Evolutionary conservation across 2,797 vertebrate genomes (phyloP), one percentile per base, ranked within the genome.

Genomic region (Rousettus madagascariensis): DNA sequence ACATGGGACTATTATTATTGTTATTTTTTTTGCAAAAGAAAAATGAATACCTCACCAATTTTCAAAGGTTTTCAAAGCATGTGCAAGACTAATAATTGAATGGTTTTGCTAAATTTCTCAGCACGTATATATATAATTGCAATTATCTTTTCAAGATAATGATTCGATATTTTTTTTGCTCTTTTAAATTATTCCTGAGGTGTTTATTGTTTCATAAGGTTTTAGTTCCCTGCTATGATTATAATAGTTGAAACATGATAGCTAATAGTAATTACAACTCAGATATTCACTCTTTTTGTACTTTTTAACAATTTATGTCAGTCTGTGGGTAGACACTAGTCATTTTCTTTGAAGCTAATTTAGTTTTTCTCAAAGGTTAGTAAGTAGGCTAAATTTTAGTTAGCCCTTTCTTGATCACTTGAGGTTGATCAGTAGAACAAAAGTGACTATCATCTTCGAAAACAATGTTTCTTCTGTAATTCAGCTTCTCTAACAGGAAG

Each of bases 61-160:
- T 22, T 95, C 92, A 97, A 95, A 97, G 97, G 77, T 75, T 87
- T 98, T 98, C 94, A 97, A 97, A 97, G 97, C 89, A 96, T 96
- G 90, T 94, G 63, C 98, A 96, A 97, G 96, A 98, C 97, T 98
- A 98, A 72, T 98, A 96, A 98, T 98, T 98, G 97, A 98, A 97
- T 85, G 95, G 95, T 90, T 94, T 95, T 97, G 94, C 96, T 98
- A 98, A 98, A 97, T 98, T 98, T 98, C 97, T 96, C 97, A 98
- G 97, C 77, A 72, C 97, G 96, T 80, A 94, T 95, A 84, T 94
- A 97, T 97, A 87, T 96, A 97, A 98, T 97, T 98, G 74, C 94
- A 97, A 95, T 98, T 97, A 98, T 91, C 97, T 96, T 85, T 87
- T 96, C 98, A 97, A 96, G 86, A 17, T 0, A 97, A 97, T 97